Conservation (phyloP, 2,797 vertebrate genomes). For the Uromys caudimaculatus region DNA sequence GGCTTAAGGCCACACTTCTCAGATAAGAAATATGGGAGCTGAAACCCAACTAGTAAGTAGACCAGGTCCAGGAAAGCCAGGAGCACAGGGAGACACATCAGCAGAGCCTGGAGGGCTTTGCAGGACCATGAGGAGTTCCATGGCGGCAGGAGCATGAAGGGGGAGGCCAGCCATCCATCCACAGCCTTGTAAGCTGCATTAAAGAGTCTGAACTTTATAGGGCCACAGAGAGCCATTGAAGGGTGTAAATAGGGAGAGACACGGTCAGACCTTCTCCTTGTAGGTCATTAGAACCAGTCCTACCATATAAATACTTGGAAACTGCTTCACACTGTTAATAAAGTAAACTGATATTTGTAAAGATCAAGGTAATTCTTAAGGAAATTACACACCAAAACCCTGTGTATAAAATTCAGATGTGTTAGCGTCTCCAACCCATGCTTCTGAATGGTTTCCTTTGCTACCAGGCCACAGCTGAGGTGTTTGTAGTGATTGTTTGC, state of each 20-base stretch:
- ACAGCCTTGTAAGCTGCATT: conserved; percentile 73
- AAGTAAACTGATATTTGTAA: conserved; percentile 82
- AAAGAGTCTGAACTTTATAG: conserved; percentile 80
- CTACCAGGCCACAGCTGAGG: background rate
- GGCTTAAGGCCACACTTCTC: background rate
- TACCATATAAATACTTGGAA: conserved; percentile 78
- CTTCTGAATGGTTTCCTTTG: conserved; percentile 38
- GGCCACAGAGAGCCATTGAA: conserved; percentile 80
- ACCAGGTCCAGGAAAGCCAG: background rate
- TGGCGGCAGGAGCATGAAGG: conserved; percentile 4
- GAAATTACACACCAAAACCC: conserved; percentile 67
- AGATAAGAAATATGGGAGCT: background rate
- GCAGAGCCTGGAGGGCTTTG: background rate
- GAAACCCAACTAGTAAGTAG: background rate
- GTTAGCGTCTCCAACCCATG: conserved; percentile 32
- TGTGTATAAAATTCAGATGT: conserved; percentile 75
- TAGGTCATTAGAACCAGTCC: conserved; percentile 78
- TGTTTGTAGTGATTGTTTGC: conserved; percentile 52
- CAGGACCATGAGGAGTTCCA: conserved; percentile 13
- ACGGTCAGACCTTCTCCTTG: conserved; percentile 75
- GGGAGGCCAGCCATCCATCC: conserved; percentile 55
- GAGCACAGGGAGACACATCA: background rate
- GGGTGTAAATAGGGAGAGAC: conserved; percentile 80
- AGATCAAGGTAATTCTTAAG: conserved; percentile 80
- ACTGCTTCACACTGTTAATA: conserved; percentile 79